These are phyloP conservation scores for Corydoras sp. DNA, from an alignment of 2,113 vertebrate species.

Conservation along the genomic window DNA sequence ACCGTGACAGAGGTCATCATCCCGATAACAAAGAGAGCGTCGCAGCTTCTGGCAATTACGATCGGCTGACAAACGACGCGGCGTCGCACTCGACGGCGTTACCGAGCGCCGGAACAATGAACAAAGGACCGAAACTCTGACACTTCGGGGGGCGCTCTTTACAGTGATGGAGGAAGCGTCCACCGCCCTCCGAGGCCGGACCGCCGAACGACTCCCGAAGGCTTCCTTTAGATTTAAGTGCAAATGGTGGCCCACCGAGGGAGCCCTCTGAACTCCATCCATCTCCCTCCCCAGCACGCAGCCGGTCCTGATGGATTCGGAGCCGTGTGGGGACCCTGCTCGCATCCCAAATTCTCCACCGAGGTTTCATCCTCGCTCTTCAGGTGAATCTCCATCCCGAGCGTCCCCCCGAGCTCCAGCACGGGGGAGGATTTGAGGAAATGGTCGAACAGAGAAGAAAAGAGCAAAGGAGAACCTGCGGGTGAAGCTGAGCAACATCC, in stretches of 20 bases:
- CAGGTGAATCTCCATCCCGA: too few relatives aligned
- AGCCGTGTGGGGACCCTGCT: neutral
- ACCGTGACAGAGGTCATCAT: too few relatives aligned
- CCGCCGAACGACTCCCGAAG: slow-evolving; percentile 23
- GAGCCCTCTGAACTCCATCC: slow-evolving; percentile 22
- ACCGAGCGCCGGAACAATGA: slow-evolving; percentile 17
- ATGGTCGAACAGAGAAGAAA: too few relatives aligned
- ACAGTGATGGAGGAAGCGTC: slow-evolving; percentile 26
- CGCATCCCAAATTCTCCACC: too few relatives aligned
- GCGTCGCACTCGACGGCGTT: neutral
- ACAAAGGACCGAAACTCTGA: slow-evolving; percentile 20
- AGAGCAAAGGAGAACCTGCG: too few relatives aligned
- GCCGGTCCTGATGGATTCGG: slow-evolving; percentile 18
- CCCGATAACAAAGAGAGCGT: slow-evolving; percentile 11
- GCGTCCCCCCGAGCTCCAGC: too few relatives aligned
- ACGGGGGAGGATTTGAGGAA: too few relatives aligned
- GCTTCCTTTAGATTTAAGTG: slow-evolving; percentile 23
- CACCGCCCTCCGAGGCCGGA: slow-evolving; percentile 3
- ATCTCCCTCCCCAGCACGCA: slow-evolving; percentile 14
- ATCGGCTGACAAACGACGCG: slow-evolving; percentile 20
- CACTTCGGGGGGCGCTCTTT: slow-evolving; percentile 24
- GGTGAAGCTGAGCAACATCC: too few relatives aligned
- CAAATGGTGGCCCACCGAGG: neutral
- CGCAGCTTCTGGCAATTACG: neutral
- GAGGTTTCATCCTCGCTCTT: too few relatives aligned